Conservation (phyloP, 2,888 invertebrate species). For the Oligia latruncula region DNA sequence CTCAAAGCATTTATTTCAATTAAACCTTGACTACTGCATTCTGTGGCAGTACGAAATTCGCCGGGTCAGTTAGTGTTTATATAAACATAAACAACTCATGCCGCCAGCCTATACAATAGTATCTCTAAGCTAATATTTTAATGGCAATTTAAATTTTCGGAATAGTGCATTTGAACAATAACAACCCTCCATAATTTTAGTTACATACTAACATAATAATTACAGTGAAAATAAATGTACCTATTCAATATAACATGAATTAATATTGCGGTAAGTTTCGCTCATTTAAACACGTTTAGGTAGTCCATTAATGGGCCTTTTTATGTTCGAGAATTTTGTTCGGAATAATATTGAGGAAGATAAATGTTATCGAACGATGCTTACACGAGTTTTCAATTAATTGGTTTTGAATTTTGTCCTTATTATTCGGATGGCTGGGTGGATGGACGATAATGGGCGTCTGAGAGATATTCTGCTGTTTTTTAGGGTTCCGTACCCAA, state of each 20-base stretch:
- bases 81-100: no score
- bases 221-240: conserved; percentile 10
- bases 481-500: not conserved
- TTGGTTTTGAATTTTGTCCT: conserved; percentile 32
- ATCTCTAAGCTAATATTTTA: not conserved
- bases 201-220: not conserved
- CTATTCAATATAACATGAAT: conserved; percentile 27
- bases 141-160: not conserved
- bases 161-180: conserved; percentile 3
- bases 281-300: conserved; percentile 58
- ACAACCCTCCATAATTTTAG: not conserved
- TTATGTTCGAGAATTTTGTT: conserved; percentile 48
- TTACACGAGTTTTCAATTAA: conserved; percentile 64
- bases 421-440: conserved; percentile 28
- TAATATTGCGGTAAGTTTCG: conserved; percentile 49
- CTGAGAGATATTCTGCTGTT: not conserved
- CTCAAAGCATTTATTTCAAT: no score
- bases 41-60: no score
- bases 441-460: not conserved
- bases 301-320: conserved; percentile 63
- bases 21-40: no score
- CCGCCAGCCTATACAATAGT: no score
- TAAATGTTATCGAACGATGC: conserved; percentile 57
- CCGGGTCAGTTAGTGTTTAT: no score
- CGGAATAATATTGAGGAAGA: conserved; percentile 50